These are phyloP conservation scores for Neodiprion fabricii DNA, from an alignment of 1,140 invertebrate species.

Conservation along the genomic window DNA sequence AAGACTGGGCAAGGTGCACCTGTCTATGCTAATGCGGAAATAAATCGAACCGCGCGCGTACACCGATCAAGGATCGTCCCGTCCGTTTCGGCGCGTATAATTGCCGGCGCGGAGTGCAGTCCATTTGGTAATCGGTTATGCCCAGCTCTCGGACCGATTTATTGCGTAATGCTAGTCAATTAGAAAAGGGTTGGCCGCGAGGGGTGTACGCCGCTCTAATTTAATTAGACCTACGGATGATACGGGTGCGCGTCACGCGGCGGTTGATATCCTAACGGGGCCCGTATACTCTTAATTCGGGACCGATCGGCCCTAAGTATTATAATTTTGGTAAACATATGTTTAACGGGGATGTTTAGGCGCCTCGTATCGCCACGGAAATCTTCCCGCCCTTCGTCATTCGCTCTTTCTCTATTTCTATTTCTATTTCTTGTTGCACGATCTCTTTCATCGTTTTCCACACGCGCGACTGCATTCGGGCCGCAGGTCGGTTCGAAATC, in stretches of 20 bases:
- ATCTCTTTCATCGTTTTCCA: too few relatives aligned
- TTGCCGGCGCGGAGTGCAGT: neutral
- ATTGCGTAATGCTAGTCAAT: neutral
- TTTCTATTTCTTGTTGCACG: too few relatives aligned
- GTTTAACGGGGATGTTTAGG: too few relatives aligned
- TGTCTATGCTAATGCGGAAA: slow-evolving; percentile 7
- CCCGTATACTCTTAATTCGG: too few relatives aligned
- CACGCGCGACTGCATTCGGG: too few relatives aligned
- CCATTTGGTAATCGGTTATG: slow-evolving; percentile 5
- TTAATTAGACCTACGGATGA: neutral
- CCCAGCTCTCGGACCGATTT: neutral
- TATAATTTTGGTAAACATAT: too few relatives aligned
- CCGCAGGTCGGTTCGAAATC: neutral
- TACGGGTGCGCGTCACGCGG: too few relatives aligned
- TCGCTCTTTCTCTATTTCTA: too few relatives aligned
- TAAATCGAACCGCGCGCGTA: neutral
- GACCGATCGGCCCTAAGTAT: too few relatives aligned
- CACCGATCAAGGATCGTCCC: neutral
- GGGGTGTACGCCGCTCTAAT: neutral
- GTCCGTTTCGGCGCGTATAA: neutral
- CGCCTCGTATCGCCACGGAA: too few relatives aligned
- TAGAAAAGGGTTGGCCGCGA: neutral
- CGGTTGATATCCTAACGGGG: too few relatives aligned
- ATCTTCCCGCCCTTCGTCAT: too few relatives aligned
- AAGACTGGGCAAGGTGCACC: neutral